Conservation (phyloP, 2,113 vertebrate species). For the Diphyllodes magnificus region DNA sequence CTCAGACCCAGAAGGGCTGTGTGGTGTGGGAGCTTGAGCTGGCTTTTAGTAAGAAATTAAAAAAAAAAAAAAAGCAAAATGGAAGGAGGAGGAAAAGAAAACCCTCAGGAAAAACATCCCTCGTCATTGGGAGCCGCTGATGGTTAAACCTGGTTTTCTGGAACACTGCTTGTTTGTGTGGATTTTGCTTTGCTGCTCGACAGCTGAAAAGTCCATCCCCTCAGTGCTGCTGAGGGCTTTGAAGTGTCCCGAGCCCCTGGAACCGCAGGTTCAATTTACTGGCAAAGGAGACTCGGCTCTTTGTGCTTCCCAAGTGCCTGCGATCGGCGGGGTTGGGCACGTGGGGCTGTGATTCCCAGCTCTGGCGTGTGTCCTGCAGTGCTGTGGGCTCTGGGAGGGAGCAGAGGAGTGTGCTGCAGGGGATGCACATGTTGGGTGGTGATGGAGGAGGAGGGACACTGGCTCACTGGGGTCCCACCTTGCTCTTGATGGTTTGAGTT, state of each 20-base stretch:
- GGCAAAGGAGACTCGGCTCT: constrained; percentile 7
- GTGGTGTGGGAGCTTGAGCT: not conserved
- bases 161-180: constrained; percentile 57
- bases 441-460: accelerated
- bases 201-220: constrained; percentile 6
- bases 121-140: not conserved
- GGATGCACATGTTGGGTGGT: accelerated
- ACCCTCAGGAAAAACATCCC: constrained; percentile 9
- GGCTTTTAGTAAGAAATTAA: not conserved
- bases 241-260: constrained; percentile 36
- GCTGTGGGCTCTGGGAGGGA: not conserved
- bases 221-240: constrained; percentile 1
- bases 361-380: not conserved
- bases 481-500: accelerated
- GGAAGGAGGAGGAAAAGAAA: not conserved
- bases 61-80: not conserved
- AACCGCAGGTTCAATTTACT: not conserved
- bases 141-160: constrained; percentile 38
- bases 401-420: not conserved
- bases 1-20: not conserved
- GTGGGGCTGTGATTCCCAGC: not conserved
- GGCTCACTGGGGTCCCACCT: accelerated
- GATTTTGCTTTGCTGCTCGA: not conserved
- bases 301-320: not conserved
- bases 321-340: not conserved